Base-by-base conservation (phyloP, 2,888 invertebrate genomes). In the Drosophila mimica region DNA sequence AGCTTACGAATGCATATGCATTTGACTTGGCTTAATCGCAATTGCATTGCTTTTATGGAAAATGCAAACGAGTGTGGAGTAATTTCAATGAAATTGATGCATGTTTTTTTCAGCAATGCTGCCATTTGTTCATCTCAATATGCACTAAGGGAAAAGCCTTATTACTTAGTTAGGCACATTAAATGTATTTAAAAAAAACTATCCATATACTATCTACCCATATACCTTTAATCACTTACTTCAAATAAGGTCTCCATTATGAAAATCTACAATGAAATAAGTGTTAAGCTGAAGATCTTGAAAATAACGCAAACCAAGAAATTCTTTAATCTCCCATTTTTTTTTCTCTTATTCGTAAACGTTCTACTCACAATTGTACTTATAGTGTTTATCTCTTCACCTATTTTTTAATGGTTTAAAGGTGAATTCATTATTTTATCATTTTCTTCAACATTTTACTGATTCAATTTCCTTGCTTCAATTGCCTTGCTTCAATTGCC, bases 21-120 rank as follows among this genome's bases (percentile, higher is more conserved):
- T 60, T 58, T 49, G 52, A 28, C 70, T 61, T 58, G 58, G 76
- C 53, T 76, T 70, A 61, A 61, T 64, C 61, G 51, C 43, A 64
- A 74, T 74, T 74, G 76, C 74, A 46, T 38, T 51, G 33, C 58
- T n/a, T 56, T 49, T 25, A 2, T 28, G 48, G 2, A 28, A 34
- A 15, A 38, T 40, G 28, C 25, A 53, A 25, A 17, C 4, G 25
- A 9, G 11, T 4, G 20, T 1, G 33, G 25, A 52, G 30, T 4
- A 48, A 36, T 20, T 51, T 6, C 15, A 28, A 36, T 28, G n/a
- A 34, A 59, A 59, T 59, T 59, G 49, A n/a, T 49, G 13, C 15
- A 15, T 11, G 25, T 0, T 49, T 46, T 56, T 11, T 20, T 28
- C 43, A 11, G 43, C 34, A 13, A 0, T 25, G 1, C 2, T 30